phyloP scores from a whole-genome alignment of 2,797 vertebrate species.

The Peromyscus eremicus region DNA sequence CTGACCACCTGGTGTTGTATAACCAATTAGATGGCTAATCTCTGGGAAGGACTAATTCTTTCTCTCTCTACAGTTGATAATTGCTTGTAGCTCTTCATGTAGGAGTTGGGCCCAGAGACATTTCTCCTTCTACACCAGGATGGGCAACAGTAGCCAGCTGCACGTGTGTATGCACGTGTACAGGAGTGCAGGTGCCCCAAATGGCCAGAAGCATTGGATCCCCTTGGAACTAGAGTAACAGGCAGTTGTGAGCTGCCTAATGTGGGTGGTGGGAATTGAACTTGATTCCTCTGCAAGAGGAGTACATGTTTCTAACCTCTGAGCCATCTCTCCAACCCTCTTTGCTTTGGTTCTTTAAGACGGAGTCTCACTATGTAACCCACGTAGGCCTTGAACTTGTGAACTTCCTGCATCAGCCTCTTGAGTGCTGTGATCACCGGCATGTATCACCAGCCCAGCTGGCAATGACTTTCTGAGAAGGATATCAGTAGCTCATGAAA shows the following conservation, averaged over 20 bases:
- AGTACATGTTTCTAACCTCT: neutral
- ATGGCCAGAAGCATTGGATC: neutral
- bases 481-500: too few relatives aligned
- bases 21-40: neutral
- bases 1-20: neutral
- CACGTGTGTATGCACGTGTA: neutral
- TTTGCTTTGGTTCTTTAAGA: neutral
- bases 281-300: too few relatives aligned
- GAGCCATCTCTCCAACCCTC: neutral
- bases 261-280: neutral
- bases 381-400: neutral
- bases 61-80: too few relatives aligned
- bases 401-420: neutral
- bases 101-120: neutral
- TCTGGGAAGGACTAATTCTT: neutral
- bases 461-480: neutral
- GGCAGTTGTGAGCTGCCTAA: neutral
- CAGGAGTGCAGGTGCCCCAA: neutral
- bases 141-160: too few relatives aligned
- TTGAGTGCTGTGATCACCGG: neutral
- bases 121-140: neutral
- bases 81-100: neutral
- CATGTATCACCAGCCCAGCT: neutral
- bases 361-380: neutral
- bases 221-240: neutral